Conservation (phyloP, 2,888 invertebrate genomes). For the Sympetrum striolatum region DNA sequence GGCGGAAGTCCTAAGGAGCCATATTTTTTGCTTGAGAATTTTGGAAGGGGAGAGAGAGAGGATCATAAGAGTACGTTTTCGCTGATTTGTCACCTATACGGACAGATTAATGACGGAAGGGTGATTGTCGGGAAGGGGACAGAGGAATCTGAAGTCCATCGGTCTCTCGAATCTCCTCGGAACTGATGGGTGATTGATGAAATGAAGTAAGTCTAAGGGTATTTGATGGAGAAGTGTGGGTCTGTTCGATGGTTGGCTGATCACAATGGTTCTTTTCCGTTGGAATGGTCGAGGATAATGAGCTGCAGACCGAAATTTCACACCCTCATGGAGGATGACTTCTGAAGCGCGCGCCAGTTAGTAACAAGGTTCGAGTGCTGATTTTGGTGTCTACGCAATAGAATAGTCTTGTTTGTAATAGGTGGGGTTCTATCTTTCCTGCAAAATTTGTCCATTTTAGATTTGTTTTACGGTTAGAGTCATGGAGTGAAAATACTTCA, state of each 20-base stretch:
- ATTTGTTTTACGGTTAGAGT: too few relatives aligned
- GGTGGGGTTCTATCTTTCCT: too few relatives aligned
- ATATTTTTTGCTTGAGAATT: not conserved
- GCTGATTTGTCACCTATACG: not conserved
- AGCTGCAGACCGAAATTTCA: not conserved
- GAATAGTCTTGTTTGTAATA: too few relatives aligned
- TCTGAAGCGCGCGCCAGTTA: too few relatives aligned
- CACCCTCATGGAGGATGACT: too few relatives aligned
- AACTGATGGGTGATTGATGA: not conserved
- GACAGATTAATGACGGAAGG: not conserved
- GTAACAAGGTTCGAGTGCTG: too few relatives aligned
- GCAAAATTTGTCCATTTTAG: too few relatives aligned
- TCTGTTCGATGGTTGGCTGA: too few relatives aligned
- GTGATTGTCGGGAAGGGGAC: not conserved
- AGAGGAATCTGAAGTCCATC: not conserved
- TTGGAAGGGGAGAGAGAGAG: not conserved
- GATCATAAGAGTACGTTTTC: not conserved
- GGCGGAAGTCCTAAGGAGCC: not conserved
- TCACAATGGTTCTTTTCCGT: not conserved
- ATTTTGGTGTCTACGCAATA: too few relatives aligned
- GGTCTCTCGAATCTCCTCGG: not conserved
- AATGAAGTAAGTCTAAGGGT: not conserved
- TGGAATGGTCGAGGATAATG: not conserved
- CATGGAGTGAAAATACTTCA: too few relatives aligned
- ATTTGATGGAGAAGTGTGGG: too few relatives aligned